A percentile compares a stretch with the other conserved stretches of the same genome.
phyloP scores from a whole-genome alignment of 2,888 invertebrate species.

The Nemurella pictetii region DNA sequence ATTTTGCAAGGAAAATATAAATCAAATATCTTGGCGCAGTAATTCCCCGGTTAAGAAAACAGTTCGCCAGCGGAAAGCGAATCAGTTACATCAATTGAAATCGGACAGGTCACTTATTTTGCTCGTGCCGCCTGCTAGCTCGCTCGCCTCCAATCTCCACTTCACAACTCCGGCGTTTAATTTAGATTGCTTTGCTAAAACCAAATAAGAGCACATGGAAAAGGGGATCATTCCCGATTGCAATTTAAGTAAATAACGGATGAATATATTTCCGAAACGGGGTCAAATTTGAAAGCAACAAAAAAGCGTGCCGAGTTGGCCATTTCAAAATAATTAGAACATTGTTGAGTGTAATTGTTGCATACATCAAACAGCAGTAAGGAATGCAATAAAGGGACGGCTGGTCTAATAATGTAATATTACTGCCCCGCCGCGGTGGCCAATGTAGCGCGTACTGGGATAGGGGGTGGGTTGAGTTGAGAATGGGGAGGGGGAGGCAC shows the following conservation, averaged over 20 bases:
- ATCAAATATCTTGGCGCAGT: slow-evolving; percentile 11
- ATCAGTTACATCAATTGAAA: slow-evolving; percentile 9
- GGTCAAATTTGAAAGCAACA: neutral
- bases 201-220: neutral
- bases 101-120: neutral
- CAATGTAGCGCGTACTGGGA: neutral
- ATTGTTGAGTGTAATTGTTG: neutral
- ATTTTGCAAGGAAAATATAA: neutral
- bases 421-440: neutral
- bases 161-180: neutral
- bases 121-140: neutral
- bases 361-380: neutral
- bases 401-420: neutral
- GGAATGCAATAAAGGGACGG: neutral
- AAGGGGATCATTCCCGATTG: neutral
- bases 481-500: too few species aligned
- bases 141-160: neutral
- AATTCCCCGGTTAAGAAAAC: slow-evolving; percentile 3
- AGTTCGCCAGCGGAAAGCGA: neutral
- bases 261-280: neutral
- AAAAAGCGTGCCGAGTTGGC: neutral
- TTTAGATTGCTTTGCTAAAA: neutral
- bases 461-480: neutral
- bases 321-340: neutral
- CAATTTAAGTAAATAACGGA: neutral